Evolutionary conservation across 2,888 invertebrate genomes (phyloP), one percentile per base, ranked within the genome.

Genomic region (Eupithecia inturbata): DNA sequence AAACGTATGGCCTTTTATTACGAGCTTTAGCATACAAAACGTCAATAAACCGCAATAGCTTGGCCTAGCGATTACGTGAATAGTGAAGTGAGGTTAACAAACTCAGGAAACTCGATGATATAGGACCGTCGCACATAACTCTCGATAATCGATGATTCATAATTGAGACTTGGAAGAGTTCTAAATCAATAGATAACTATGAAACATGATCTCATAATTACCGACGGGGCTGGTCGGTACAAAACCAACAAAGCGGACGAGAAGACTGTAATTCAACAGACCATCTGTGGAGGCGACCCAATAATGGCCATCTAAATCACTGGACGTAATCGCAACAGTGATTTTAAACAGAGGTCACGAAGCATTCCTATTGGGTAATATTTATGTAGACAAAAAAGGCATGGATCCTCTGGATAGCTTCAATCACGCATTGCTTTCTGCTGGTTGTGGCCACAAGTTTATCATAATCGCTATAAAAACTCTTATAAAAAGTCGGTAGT

Each of bases 131-230:
- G 85, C 88, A 87, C 88, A 90, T 90, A 90, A 90, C 88, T 89
- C 86, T 83, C 86, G 84, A 90, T 91, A 90, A 92, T 91, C 89
- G 86, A 88, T 91, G 90, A 91, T 87, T 91, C 90, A 89, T 91
- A 92, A 92, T 91, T 91, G 89, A 92, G 90, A 90, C 89, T 90
- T 91, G 84, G 88, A 84, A 88, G 85, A 89, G 88, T 88, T 91
- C 91, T 89, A 89, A 92, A 92, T 91, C 91, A 91, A 90, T 92
- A 89, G 89, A 89, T 90, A 89, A 91, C 88, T 89, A 91, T 88
- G 90, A 91, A 91, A 90, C 91, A 92, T 92, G 92, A 93, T 92
- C 90, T 90, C 89, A 91, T 93, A 93, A 93, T 93, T 91, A 91
- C 88, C 87, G 85, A 85, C 85, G 80, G 85, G 87, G 86, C 87